A percentile compares a stretch with the other conserved stretches of the same genome.
phyloP scores from a whole-genome alignment of 1,140 invertebrate genomes.

The Drosophila nasuta region DNA sequence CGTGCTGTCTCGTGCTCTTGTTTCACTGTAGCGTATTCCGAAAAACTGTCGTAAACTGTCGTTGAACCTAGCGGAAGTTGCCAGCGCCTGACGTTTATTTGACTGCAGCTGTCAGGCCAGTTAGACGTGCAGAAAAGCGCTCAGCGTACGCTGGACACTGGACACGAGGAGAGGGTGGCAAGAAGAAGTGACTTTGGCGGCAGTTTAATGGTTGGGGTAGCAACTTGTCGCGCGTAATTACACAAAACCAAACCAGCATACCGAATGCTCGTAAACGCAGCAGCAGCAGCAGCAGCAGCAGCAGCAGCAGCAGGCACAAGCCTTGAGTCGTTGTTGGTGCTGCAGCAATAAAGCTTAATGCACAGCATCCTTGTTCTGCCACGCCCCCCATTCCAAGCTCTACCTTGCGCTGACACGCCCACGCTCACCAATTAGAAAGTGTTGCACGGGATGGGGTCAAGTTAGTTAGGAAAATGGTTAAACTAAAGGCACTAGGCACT shows the following conservation, averaged over 20 bases:
- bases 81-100: conserved; percentile 75
- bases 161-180: not conserved
- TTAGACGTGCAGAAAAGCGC: conserved; percentile 66
- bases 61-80: conserved; percentile 47
- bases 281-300: conserved; percentile 58
- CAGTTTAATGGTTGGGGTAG: conserved; percentile 16
- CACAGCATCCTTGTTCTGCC: conserved; percentile 26
- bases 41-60: conserved; percentile 53
- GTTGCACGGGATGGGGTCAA: conserved; percentile 36
- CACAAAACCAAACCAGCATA: conserved; percentile 45
- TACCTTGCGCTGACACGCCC: not conserved
- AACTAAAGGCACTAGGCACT: conserved; percentile 11
- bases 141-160: not conserved
- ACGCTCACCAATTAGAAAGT: conserved; percentile 65
- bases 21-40: not conserved
- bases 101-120: conserved; percentile 66
- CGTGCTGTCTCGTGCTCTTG: not conserved
- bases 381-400: too few species aligned
- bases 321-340: conserved; percentile 31
- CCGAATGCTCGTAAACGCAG: conserved; percentile 44
- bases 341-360: conserved; percentile 70
- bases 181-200: not conserved
- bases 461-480: conserved; percentile 10
- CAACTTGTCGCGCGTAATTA: conserved; percentile 78
- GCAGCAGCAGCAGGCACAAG: conserved; percentile 35